These are phyloP conservation scores for Austrofundulus limnaeus DNA, from an alignment of 2,113 vertebrate genomes.

Conservation along the genomic window DNA sequence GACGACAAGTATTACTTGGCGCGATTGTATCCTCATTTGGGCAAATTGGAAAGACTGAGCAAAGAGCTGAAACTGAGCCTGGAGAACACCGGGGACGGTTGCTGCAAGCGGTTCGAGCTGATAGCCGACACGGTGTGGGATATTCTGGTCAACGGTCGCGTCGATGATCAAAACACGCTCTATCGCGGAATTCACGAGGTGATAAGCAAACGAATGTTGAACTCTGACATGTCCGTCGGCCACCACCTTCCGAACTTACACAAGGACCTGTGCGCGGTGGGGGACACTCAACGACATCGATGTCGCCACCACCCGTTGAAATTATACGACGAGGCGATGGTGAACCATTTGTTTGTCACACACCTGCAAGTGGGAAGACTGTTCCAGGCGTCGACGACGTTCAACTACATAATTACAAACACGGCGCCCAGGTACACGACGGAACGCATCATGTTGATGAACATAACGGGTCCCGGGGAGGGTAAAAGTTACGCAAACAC, in stretches of 20 bases:
- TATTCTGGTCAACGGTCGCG: too few species aligned
- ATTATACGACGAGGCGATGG: slow-evolving; percentile 3
- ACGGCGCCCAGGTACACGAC: slow-evolving; percentile 23
- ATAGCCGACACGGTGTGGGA: too few species aligned
- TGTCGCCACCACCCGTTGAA: not conserved
- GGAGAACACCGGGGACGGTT: too few species aligned
- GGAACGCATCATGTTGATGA: slow-evolving; percentile 27
- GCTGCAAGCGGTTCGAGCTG: not conserved
- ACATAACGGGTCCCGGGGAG: slow-evolving; percentile 14
- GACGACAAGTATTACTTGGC: too few species aligned
- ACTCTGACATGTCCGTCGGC: not conserved
- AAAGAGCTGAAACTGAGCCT: too few species aligned
- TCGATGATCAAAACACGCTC: not conserved
- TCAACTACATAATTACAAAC: slow-evolving; percentile 11
- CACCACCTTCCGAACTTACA: not conserved
- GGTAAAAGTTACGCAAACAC: slow-evolving; percentile 26
- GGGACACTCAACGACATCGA: too few species aligned
- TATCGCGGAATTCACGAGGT: not conserved
- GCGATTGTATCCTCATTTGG: too few species aligned
- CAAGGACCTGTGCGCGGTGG: not conserved
- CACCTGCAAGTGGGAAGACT: slow-evolving; percentile 5
- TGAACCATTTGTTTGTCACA: slow-evolving; percentile 15
- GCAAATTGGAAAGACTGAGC: too few species aligned
- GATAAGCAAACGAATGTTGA: not conserved
- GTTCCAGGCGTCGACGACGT: slow-evolving; percentile 19